Evolutionary conservation across 2,888 invertebrate genomes (phyloP), one percentile per base, ranked within the genome.

Genomic region (Drosophila tanythrix): DNA sequence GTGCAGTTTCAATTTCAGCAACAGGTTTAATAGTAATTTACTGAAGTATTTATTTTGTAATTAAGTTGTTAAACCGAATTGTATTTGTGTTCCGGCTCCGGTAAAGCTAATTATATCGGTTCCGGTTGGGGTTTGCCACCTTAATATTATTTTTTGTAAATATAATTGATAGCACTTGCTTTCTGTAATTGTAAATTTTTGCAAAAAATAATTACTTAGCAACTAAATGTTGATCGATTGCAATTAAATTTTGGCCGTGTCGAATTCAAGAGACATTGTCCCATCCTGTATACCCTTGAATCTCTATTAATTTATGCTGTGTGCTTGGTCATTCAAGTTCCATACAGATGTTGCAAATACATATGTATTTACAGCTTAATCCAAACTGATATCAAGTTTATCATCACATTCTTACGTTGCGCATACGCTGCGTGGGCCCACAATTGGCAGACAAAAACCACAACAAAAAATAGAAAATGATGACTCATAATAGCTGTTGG

Each of bases 401-500:
- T 40, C 13, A n/a, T 53, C 53, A 43, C 25, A 46, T 38, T 35
- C 21, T 13, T 27, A 27, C 33, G 31, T 64, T 43, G 31, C 36
- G 59, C 36, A 50, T 62, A 66, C 59, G 58, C 35, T 1, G 33
- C 11, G 38, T 35, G 25, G 3, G 48, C 50, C 18, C 10, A 27
- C 40, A 35, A 55, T 15, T 18, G 35, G 3, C 52, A 8, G 10
- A 18, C 29, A 15, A 15, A 15, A 27, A 15, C 10, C 10, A 48
- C 2, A 48, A 27, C 18, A 25, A 27, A 18, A n/a, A 52, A 50
- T n/a, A 13, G 18, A 27, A 29, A 35, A 29, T 18, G 48, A 62
- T 70, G 57, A 70, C 48, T 72, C 66, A 72, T 61, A 36, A 48
- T 18, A 38, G 0, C 4, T n/a, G 2, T 56, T n/a, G 29, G 55